These are phyloP conservation scores for Seira sanloemensis DNA, from an alignment of 2,888 invertebrate genomes.

Conservation along the genomic window DNA sequence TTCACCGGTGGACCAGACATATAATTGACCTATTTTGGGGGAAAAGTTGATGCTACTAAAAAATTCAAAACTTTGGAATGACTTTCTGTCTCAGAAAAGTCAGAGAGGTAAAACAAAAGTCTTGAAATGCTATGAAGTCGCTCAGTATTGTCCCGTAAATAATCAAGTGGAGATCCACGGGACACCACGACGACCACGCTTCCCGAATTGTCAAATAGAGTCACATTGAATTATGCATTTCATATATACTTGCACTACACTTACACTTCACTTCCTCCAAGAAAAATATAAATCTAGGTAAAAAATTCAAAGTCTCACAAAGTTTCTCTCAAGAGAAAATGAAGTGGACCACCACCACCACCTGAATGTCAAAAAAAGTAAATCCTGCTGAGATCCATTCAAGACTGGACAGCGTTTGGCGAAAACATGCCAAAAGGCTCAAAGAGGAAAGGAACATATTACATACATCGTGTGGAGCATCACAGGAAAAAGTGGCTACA, in stretches of 20 bases:
- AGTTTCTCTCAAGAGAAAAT: slow-evolving; percentile 33
- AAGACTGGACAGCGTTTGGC: slow-evolving; percentile 22
- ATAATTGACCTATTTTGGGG: too few relatives aligned
- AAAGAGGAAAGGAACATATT: not conserved
- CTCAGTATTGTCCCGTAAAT: too few relatives aligned
- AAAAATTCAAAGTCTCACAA: not conserved
- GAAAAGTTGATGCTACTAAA: too few relatives aligned
- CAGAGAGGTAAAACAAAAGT: too few relatives aligned
- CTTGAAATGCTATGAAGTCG: too few relatives aligned
- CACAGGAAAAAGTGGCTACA: too few relatives aligned
- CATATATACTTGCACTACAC: slow-evolving; percentile 27
- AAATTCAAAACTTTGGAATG: too few relatives aligned
- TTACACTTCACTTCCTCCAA: too few relatives aligned
- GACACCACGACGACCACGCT: slow-evolving; percentile 28
- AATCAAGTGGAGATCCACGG: slow-evolving; percentile 41
- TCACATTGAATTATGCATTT: slow-evolving; percentile 23
- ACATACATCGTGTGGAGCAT: not conserved
- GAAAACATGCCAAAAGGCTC: slow-evolving; percentile 50
- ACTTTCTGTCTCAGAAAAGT: too few relatives aligned
- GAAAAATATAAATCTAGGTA: too few relatives aligned
- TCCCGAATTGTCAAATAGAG: not conserved
- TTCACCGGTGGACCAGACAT: too few relatives aligned
- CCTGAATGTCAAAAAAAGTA: slow-evolving; percentile 48
- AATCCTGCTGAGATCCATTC: slow-evolving; percentile 31
- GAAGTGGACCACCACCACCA: slow-evolving; percentile 49